Evolutionary conservation across 2,888 invertebrate species (phyloP), one percentile per base, ranked within the genome.

Genomic region (Pherbina coryleti): DNA sequence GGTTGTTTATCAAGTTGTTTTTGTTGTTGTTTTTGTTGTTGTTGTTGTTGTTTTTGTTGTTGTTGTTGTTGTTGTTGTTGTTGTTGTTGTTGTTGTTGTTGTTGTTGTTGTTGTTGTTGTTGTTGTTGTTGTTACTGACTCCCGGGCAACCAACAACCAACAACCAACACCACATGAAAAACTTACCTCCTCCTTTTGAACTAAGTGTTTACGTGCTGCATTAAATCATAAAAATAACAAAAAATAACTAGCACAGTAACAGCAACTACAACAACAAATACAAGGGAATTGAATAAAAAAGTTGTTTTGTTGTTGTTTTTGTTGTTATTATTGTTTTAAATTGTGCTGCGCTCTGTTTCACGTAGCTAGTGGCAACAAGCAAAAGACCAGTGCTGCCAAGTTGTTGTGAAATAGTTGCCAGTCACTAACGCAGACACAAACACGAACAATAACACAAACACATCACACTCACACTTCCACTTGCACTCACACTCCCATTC

Each of bases 131-230:
- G 55, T 1, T 55, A 19, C 5, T 55, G n/a, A 22, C 19, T 55
- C 22, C 9, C 22, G 9, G 55, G 19, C n/a, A n/a, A n/a, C 55
- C 5, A 19, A 19, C 55, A 55, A 8, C 55, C 5, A 19, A 55
- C n/a, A n/a, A 55, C 55, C 55, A 25, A 19, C 62, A 22, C 62
- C 62, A 62, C 62, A 22, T 2, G 9, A 22, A n/a, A 7, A 14
- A 31, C 2, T 8, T 37, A 44, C n/a, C n/a, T 5, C 53, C 14
- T 53, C 70, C 28, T 14, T 19, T 19, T 34, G 37, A 55, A n/a
- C 11, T 57, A 72, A 72, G 72, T 72, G 72, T 72, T 72, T 72
- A 72, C 72, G 73, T 73, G 73, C 67, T 49, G 49, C 57, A 60
- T 57, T 62, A 73, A 73, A 62, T 73, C 73, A 62, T 60, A 28